Percentiles rank a stretch among this genome's conserved stretches.
Evolutionary conservation across 2,888 invertebrate species (phyloP).

Genomic region (Dinocampus coccinellae): DNA sequence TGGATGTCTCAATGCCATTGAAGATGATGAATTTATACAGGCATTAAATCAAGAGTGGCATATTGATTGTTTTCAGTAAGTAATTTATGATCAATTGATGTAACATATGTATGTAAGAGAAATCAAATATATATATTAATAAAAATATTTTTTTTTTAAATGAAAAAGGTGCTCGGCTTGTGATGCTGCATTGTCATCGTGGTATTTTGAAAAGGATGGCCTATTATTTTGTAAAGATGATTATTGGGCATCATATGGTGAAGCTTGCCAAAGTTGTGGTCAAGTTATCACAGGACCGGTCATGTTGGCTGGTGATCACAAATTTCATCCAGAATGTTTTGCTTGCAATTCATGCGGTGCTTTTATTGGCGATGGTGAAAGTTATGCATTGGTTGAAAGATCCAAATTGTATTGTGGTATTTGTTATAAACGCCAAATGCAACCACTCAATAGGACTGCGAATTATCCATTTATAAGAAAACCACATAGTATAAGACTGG

Average conservation of each 20-base stretch:
- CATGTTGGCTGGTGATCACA: conserved; percentile 95
- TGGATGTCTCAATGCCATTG: conserved; percentile 81
- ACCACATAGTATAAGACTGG: conserved; percentile 87
- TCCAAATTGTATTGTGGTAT: conserved; percentile 88
- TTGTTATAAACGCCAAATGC: conserved; percentile 83
- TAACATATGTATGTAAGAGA: no score
- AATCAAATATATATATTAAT: background rate
- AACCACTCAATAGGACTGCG: conserved; percentile 73
- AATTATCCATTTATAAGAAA: conserved; percentile 71
- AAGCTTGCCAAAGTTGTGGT: conserved; percentile 90
- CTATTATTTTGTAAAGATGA: conserved; percentile 89
- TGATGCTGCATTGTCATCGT: conserved; percentile 84
- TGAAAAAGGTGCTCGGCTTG: conserved; percentile 88
- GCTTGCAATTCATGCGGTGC: conserved; percentile 85
- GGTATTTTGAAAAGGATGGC: conserved; percentile 95
- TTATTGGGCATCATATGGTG: conserved; percentile 90
- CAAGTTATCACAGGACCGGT: conserved; percentile 90
- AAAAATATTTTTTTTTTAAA: conserved; percentile 4
- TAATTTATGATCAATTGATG: conserved; percentile 2
- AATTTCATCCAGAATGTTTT: conserved; percentile 97
- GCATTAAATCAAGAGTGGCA: conserved; percentile 91
- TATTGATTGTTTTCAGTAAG: conserved; percentile 87
- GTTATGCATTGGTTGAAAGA: conserved; percentile 91
- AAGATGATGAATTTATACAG: conserved; percentile 83
- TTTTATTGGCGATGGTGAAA: conserved; percentile 92